Conservation (phyloP, 2,113 vertebrate genomes). For the Dolichotis patagonum region DNA sequence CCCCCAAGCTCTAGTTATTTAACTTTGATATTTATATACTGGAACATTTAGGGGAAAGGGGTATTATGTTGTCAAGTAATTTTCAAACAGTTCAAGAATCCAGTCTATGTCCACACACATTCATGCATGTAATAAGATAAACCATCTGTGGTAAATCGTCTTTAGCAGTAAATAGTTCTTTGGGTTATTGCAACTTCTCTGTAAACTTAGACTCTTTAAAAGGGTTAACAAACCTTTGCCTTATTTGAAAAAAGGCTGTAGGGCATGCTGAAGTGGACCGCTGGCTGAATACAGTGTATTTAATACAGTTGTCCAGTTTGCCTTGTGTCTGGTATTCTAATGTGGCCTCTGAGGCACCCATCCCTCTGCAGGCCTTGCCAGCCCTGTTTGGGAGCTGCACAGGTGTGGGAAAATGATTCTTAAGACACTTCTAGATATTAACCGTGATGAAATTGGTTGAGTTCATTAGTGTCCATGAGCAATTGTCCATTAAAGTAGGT, state of each 20-base stretch:
- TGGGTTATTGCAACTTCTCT: background rate
- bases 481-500: slow-evolving; percentile 5
- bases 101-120: background rate
- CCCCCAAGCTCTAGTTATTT: background rate
- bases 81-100: background rate
- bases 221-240: background rate
- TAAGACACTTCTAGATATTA: background rate
- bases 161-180: background rate
- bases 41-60: background rate
- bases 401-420: background rate
- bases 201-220: slow-evolving; percentile 20
- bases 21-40: background rate
- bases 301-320: background rate
- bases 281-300: background rate
- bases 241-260: background rate
- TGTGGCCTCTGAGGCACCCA: background rate
- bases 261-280: background rate
- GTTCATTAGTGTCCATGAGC: background rate
- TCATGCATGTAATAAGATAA: background rate
- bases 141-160: background rate
- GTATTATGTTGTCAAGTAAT: background rate
- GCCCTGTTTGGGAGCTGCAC: background rate
- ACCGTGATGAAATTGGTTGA: background rate
- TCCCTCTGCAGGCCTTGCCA: background rate
- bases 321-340: background rate